These are phyloP conservation scores for Penaeus chinensis DNA, from an alignment of 1,140 invertebrate genomes.

Conservation along the genomic window DNA sequence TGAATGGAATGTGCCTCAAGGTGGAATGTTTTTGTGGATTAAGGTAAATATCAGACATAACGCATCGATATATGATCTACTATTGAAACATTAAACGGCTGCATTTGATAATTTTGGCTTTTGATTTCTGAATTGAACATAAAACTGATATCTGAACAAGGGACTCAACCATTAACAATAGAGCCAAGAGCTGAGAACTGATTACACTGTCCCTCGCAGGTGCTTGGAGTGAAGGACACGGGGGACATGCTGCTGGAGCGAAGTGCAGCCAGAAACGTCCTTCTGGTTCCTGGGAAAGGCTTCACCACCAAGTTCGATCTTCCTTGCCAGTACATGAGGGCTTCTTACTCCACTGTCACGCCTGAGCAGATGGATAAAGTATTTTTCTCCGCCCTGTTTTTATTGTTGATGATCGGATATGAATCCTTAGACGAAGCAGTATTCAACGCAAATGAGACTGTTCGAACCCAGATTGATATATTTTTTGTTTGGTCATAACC, in stretches of 20 bases:
- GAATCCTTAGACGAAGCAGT: too few relatives aligned
- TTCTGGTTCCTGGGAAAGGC: constrained; percentile 78
- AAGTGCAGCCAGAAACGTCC: constrained; percentile 72
- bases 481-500: too few relatives aligned
- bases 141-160: too few relatives aligned
- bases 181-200: too few relatives aligned
- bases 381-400: not conserved
- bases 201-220: constrained; percentile 49
- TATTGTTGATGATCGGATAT: too few relatives aligned
- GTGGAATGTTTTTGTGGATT: constrained; percentile 84
- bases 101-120: too few relatives aligned
- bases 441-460: too few relatives aligned
- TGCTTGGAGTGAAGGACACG: constrained; percentile 76
- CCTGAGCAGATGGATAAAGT: constrained; percentile 5
- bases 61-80: not conserved
- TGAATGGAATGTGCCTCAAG: constrained; percentile 76
- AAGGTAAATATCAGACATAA: constrained; percentile 65
- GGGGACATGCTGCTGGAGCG: constrained; percentile 78
- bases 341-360: constrained; percentile 76
- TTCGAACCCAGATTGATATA: too few relatives aligned
- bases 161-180: too few relatives aligned
- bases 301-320: constrained; percentile 74
- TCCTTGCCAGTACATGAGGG: constrained; percentile 76
- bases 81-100: not conserved
- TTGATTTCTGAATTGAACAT: too few relatives aligned